Evolutionary conservation across 2,113 vertebrate species (phyloP), one percentile per base, ranked within the genome.

Genomic region (Cinclus mexicanus): DNA sequence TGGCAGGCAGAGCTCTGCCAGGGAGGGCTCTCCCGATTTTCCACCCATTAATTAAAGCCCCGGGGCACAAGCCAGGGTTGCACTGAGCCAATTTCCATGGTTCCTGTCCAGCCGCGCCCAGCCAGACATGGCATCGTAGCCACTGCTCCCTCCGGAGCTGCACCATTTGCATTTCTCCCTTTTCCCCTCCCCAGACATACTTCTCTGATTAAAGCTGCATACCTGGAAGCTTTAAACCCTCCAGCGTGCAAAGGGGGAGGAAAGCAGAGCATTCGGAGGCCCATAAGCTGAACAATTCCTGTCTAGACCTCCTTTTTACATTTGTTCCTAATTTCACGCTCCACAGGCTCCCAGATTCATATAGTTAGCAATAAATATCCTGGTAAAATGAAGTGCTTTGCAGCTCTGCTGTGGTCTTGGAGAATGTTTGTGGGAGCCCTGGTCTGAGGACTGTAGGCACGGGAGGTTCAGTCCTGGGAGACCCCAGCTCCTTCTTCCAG

Each of bases 271-370:
- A n/a, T n/a, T 61, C 2, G 25, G 96, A 91, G 61, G 94, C 95
- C 94, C 93, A 81, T 49, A 80, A 95, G 91, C 97, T 76, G 93
- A 96, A 78, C 93, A 96, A 98, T 97, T 98, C 98, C 98, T 98
- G 98, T 98, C 98, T 98, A 98, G 98, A 98, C 98, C 97, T 93
- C 89, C 80, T 95, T 93, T 94, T 90, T 96, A 97, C 98, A 98
- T 98, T 98, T 98, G 98, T 96, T 98, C 97, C 96, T 97, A 95
- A 98, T 98, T 98, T 98, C 98, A 98, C 24, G 96, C 97, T 98
- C 98, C 49, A 31, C 87, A 47, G 97, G 97, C 95, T 97, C 97
- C 96, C 94, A 64, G 95, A 95, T 95, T 96, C 97, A 96, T 95
- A 95, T 57, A 85, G 90, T 92, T 85, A 68, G 97, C 90, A 95